phyloP scores from a whole-genome alignment of 2,888 invertebrate genomes.

The Sussaba pulchella region DNA sequence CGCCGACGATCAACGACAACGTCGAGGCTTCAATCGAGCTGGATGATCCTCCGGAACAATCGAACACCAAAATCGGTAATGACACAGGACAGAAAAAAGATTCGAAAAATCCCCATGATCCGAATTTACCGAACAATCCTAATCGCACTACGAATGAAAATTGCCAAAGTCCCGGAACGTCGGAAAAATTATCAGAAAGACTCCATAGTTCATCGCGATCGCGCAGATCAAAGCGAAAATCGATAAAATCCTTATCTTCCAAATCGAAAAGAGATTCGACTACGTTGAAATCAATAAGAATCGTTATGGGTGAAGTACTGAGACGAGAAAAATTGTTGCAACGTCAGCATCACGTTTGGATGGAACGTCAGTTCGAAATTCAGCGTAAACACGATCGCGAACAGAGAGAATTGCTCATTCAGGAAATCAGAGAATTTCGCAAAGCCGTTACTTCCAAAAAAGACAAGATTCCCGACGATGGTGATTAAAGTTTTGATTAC shows the following conservation, averaged over 20 bases:
- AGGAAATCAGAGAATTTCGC: slow-evolving; percentile 71
- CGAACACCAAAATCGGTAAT: background rate
- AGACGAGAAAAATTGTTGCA: slow-evolving; percentile 73
- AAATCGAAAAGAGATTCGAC: slow-evolving; percentile 29
- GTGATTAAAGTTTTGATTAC: background rate
- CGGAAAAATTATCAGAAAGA: background rate
- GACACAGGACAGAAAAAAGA: slow-evolving; percentile 1
- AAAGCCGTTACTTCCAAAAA: slow-evolving; percentile 35
- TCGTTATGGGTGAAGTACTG: slow-evolving; percentile 53
- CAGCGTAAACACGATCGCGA: slow-evolving; percentile 73
- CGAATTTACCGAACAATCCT: background rate
- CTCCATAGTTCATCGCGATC: background rate
- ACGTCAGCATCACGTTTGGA: slow-evolving; percentile 72
- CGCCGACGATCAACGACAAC: background rate
- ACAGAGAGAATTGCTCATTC: slow-evolving; percentile 67
- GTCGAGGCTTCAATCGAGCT: background rate
- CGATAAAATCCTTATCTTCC: background rate
- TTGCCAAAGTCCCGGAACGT: slow-evolving; percentile 23
- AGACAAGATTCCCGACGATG: background rate
- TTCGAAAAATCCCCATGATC: background rate
- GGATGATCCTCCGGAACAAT: slow-evolving; percentile 29
- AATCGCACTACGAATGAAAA: background rate
- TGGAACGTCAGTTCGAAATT: slow-evolving; percentile 75
- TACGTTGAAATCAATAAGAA: slow-evolving; percentile 38
- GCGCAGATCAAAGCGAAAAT: background rate